These are phyloP conservation scores for Phlogophora meticulosa DNA, from an alignment of 2,888 invertebrate genomes.

Conservation along the genomic window DNA sequence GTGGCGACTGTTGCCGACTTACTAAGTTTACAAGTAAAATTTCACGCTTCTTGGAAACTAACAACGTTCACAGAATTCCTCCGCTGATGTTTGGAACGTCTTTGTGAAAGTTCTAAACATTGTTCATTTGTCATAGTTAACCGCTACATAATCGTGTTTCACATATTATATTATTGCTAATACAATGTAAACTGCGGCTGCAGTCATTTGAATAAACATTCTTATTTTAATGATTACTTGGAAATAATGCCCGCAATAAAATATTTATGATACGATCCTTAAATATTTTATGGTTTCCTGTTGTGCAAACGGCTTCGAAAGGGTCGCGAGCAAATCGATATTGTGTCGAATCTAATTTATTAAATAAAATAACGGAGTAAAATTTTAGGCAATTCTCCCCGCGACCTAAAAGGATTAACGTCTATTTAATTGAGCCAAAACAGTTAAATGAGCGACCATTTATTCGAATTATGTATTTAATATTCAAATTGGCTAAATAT, in stretches of 20 bases:
- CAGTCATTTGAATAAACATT: constrained; percentile 52
- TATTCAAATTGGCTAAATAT: constrained; percentile 49
- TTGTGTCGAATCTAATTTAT: constrained; percentile 12
- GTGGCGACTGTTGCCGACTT: constrained; percentile 59
- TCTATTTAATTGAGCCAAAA: constrained; percentile 50
- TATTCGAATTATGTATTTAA: constrained; percentile 28
- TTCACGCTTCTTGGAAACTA: constrained; percentile 68
- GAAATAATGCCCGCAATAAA: constrained; percentile 54
- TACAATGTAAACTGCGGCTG: constrained; percentile 30
- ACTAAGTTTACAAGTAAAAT: constrained; percentile 67
- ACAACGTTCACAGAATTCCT: constrained; percentile 58
- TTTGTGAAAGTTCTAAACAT: constrained; percentile 62
- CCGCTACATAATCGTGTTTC: constrained; percentile 30
- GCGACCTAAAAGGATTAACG: constrained; percentile 40
- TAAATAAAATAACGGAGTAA: constrained; percentile 16
- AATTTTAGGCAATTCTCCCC: constrained; percentile 17
- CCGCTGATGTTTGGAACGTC: constrained; percentile 57
- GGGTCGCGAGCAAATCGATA: constrained; percentile 35
- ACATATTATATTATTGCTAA: constrained; percentile 11
- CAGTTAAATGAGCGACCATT: constrained; percentile 34
- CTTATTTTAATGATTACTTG: constrained; percentile 54
- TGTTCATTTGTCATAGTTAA: constrained; percentile 56
- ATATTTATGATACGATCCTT: constrained; percentile 55
- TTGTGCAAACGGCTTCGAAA: constrained; percentile 9
- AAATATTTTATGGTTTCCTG: constrained; percentile 56